These are phyloP conservation scores for Malachius bipustulatus DNA, from an alignment of 2,888 invertebrate species.

Conservation along the genomic window DNA sequence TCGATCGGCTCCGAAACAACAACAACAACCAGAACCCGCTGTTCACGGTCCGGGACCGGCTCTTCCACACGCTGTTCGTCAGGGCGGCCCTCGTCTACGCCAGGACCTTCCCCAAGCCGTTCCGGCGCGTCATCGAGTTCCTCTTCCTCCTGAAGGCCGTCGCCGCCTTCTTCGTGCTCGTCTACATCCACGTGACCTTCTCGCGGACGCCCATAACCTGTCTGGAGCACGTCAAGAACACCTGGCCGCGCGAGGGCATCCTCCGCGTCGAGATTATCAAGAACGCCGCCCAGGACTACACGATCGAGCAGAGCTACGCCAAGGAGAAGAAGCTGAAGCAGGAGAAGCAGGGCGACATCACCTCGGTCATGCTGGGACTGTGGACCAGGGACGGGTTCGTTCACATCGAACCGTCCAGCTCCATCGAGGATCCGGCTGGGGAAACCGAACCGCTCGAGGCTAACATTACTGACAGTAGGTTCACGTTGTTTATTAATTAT, in stretches of 20 bases:
- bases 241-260: conserved; percentile 94
- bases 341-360: conserved; percentile 48
- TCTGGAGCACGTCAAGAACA: conserved; percentile 71
- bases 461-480: too few species aligned
- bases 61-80: conserved; percentile 92
- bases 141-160: conserved; percentile 70
- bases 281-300: conserved; percentile 60
- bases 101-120: conserved; percentile 72
- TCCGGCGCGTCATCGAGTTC: conserved; percentile 74
- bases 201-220: conserved; percentile 89
- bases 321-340: conserved; percentile 64
- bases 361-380: conserved; percentile 49
- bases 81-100: conserved; percentile 87
- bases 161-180: conserved; percentile 76
- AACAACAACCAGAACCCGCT: conserved; percentile 60
- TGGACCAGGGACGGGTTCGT: conserved; percentile 55
- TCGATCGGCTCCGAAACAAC: conserved; percentile 43
- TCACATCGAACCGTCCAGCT: conserved; percentile 55
- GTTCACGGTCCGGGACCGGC: conserved; percentile 76
- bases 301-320: conserved; percentile 70
- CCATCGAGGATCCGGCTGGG: conserved; percentile 41
- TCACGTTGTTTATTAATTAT: too few species aligned
- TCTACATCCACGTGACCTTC: conserved; percentile 92
- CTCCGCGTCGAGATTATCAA: conserved; percentile 78
- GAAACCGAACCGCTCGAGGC: conserved; percentile 30